Percentiles rank a stretch among this genome's conserved stretches.
phyloP scores from a whole-genome alignment of 2,888 invertebrate genomes.

The Apotomis capreana region DNA sequence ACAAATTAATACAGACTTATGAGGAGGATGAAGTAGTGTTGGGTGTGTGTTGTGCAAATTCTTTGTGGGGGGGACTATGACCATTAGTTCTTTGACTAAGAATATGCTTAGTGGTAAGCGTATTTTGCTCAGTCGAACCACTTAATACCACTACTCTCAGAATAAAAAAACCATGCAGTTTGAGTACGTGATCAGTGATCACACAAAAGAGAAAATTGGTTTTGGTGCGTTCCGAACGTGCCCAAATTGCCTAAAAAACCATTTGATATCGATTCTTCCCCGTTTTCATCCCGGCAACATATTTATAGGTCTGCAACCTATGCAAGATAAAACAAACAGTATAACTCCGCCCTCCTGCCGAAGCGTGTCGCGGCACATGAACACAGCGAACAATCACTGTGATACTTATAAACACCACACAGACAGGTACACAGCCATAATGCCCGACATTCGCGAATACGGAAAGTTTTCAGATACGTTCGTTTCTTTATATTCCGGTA shows the following conservation, averaged over 20 bases:
- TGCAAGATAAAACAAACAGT: constrained; percentile 33
- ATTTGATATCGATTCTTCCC: not conserved
- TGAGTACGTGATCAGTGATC: not conserved
- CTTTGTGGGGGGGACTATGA: no score
- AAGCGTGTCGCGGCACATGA: constrained; percentile 60
- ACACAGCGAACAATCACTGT: constrained; percentile 69
- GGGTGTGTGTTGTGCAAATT: no score
- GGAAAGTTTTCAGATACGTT: constrained; percentile 51
- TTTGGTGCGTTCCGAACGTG: constrained; percentile 1
- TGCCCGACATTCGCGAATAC: constrained; percentile 52
- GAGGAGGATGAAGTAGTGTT: no score
- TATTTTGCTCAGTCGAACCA: no score
- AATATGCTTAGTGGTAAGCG: no score
- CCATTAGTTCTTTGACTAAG: no score
- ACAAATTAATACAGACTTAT: no score
- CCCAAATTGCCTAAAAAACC: not conserved
- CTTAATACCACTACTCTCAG: not conserved
- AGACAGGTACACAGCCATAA: constrained; percentile 58
- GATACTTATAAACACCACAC: constrained; percentile 57
- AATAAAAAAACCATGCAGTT: not conserved
- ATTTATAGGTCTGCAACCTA: constrained; percentile 24
- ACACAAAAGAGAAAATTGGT: not conserved
- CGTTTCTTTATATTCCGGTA: not conserved
- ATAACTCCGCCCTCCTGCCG: constrained; percentile 15
- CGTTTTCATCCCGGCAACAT: constrained; percentile 9